Evolutionary conservation across 2,888 invertebrate species (phyloP).

Genomic region (Stenichneumon culpator): DNA sequence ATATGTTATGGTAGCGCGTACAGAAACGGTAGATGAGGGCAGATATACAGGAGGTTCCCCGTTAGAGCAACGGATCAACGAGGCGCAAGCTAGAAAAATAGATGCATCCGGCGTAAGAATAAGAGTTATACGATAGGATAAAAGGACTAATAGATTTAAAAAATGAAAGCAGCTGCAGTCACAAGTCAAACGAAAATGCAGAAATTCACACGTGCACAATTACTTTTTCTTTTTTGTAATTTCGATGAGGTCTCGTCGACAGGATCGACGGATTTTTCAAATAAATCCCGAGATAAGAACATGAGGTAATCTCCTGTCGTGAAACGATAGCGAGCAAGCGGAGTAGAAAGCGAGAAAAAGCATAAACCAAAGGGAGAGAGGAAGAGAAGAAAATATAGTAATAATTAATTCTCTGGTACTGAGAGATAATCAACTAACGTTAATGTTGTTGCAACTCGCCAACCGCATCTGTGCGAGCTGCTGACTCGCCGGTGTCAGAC

Average conservation of each 20-base stretch:
- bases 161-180: constrained; percentile 44
- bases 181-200: constrained; percentile 39
- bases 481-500: constrained; percentile 91
- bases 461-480: constrained; percentile 94
- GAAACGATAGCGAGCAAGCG: constrained; percentile 70
- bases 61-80: constrained; percentile 60
- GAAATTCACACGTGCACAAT: constrained; percentile 27
- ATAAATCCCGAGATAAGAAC: constrained; percentile 19
- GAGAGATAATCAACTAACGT: constrained; percentile 87
- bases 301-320: constrained; percentile 70
- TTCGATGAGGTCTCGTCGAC: neutral
- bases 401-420: constrained; percentile 57
- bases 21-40: constrained; percentile 35
- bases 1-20: constrained; percentile 11
- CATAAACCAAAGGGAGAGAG: constrained; percentile 47
- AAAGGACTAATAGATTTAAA: constrained; percentile 30
- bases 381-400: constrained; percentile 50
- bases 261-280: constrained; percentile 12
- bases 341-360: constrained; percentile 52
- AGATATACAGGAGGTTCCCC: constrained; percentile 36
- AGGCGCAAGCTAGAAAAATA: constrained; percentile 66
- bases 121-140: constrained; percentile 27
- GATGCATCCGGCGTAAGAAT: constrained; percentile 54
- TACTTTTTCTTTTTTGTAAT: constrained; percentile 10
- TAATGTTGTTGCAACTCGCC: constrained; percentile 94